These are phyloP conservation scores for Cyanoliseus patagonus DNA, from an alignment of 2,113 vertebrate genomes.

Conservation along the genomic window DNA sequence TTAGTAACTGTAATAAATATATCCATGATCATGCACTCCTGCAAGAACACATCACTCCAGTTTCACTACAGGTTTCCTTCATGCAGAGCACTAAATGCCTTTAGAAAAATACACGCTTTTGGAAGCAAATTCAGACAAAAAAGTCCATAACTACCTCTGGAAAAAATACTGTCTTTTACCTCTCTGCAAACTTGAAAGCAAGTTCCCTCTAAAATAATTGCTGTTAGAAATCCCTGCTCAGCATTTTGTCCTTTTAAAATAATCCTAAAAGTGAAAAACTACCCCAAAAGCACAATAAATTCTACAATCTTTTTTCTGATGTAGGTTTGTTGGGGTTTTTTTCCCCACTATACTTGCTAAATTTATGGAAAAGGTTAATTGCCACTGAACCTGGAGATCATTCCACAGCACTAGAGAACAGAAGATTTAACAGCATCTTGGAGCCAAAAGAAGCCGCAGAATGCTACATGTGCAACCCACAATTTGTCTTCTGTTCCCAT, in stretches of 20 bases:
- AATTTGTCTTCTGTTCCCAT: not conserved
- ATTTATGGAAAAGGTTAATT: not conserved
- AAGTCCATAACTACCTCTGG: not conserved
- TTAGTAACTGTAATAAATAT: not conserved
- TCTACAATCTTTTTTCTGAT: not conserved
- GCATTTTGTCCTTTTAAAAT: not conserved
- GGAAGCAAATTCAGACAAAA: not conserved
- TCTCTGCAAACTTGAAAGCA: not conserved
- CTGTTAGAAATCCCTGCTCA: not conserved
- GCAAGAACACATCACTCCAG: not conserved
- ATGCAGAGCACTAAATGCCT: not conserved
- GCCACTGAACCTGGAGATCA: not conserved
- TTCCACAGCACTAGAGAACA: not conserved
- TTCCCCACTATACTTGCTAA: not conserved
- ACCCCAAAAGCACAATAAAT: not conserved
- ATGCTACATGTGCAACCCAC: not conserved
- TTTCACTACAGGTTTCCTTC: not conserved
- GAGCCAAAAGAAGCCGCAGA: not conserved
- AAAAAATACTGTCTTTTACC: not conserved
- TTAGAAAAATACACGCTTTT: not conserved
- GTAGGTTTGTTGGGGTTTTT: not conserved
- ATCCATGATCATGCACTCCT: not conserved
- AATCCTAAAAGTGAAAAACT: not conserved
- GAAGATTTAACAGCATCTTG: not conserved
- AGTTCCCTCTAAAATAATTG: not conserved